Evolutionary conservation across 2,888 invertebrate genomes (phyloP), one percentile per base, ranked within the genome.

Genomic region (Pemphredon lugubris): DNA sequence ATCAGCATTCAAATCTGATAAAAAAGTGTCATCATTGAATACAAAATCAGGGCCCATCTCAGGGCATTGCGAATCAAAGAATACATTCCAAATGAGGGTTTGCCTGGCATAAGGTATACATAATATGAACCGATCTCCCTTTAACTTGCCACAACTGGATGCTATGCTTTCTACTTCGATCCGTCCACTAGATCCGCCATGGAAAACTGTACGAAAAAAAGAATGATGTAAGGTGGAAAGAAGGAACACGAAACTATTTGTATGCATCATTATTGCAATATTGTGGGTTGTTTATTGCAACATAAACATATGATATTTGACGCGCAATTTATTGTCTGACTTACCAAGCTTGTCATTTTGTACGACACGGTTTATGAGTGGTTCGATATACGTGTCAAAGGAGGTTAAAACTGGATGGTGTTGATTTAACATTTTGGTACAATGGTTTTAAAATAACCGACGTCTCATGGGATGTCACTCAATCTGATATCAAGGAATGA

Each of bases 21-120:
- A 88, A 87, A 95, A 95, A 50, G 90, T 91, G 39, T 93, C 92
- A 86, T 95, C 94, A 77, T 94, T 92, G 88, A 95, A 95, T 81
- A 93, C 91, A 84, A 95, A 95, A 86, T 95, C 95, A 0, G 95
- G 95, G 3, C 95, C 93, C 83, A 93, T 92, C 88, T 93, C 92
- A 4, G 93, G 93, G 48, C 90, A 90, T 13, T 91, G 88, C 0
- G 91, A 89, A 85, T 94, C 93, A 89, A 95, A 95, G 66, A 94
- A 90, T 11, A 95, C 91, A 83, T 94, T 93, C 94, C 95, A 95
- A 77, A 92, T 92, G 2, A 95, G 87, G 67, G 91, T 91, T 74
- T 92, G 92, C 1, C 93, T 94, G 68, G 94, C 95, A 86, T 93
- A 95, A 0, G 95, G 95, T 55, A 95, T 91, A 14, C 92, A 91